These are phyloP conservation scores for Nomada ferruginata DNA, from an alignment of 2,888 invertebrate species.

Conservation along the genomic window DNA sequence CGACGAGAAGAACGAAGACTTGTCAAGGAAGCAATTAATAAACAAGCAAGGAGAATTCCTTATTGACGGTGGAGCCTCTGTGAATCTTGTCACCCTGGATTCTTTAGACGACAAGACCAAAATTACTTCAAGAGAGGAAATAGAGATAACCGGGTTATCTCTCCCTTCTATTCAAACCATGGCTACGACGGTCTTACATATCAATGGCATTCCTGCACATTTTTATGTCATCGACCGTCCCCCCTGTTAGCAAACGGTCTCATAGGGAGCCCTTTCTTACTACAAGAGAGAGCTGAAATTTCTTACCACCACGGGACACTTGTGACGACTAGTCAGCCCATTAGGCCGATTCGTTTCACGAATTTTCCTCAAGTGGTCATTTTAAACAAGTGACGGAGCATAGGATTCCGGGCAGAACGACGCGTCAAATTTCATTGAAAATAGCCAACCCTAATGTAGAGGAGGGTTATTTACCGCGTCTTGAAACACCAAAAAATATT, in stretches of 20 bases:
- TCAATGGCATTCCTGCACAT: no score
- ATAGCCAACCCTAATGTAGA: not conserved
- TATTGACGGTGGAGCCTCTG: no score
- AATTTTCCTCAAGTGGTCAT: not conserved
- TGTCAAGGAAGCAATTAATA: no score
- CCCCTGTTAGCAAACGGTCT: not conserved
- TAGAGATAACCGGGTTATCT: no score
- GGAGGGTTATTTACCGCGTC: not conserved
- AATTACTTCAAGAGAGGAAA: no score
- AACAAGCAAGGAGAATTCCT: no score
- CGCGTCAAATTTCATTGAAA: not conserved
- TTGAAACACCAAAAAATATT: not conserved
- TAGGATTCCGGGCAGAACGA: not conserved
- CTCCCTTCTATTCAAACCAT: no score
- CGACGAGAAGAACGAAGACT: no score
- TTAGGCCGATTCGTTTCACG: not conserved
- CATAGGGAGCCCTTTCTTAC: slow-evolving; percentile 9
- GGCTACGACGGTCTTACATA: no score
- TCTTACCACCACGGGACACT: slow-evolving; percentile 13
- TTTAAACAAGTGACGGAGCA: not conserved
- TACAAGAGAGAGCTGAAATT: slow-evolving; percentile 11
- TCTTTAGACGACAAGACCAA: no score
- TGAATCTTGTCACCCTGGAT: no score
- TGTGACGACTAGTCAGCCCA: not conserved
- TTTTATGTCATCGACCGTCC: not conserved